Percentiles rank a stretch among this genome's conserved stretches.
These are phyloP conservation scores for Carcharodon carcharias DNA, from an alignment of 2,797 vertebrate genomes.

Conservation along the genomic window DNA sequence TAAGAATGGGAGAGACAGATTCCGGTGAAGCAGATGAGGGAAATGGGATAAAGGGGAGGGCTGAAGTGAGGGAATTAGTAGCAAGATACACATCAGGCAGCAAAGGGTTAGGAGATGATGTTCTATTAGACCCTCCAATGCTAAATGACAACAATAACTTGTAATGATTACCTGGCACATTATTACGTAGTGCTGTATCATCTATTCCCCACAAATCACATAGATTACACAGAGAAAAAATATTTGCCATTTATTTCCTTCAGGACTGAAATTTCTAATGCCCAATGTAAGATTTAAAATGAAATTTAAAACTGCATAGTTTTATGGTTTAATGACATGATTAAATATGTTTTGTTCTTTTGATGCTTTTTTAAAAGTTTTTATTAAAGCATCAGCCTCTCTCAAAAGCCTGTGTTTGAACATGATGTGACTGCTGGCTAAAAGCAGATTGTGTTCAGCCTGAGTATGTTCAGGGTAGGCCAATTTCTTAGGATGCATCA, in stretches of 20 bases:
- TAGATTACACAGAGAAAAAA: not conserved
- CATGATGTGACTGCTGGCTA: not conserved
- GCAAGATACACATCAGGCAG: not conserved
- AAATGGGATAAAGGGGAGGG: not conserved
- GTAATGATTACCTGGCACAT: not conserved
- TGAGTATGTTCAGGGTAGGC: not conserved
- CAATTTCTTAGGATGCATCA: not conserved
- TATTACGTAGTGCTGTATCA: not conserved
- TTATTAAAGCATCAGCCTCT: not conserved
- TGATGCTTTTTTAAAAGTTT: not conserved
- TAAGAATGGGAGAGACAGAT: not conserved
- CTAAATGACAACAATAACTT: not conserved
- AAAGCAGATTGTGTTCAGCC: not conserved
- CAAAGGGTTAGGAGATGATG: not conserved
- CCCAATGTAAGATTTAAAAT: not conserved
- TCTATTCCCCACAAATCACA: not conserved
- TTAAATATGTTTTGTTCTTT: not conserved
- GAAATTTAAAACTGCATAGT: not conserved
- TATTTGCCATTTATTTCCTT: not conserved
- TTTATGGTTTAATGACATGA: not conserved
- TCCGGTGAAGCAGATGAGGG: not conserved
- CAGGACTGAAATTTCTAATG: not conserved
- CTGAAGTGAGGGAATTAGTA: not conserved
- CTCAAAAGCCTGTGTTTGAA: not conserved
- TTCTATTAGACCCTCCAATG: not conserved